Conservation (phyloP, 2,888 invertebrate genomes). For the Nasonovia ribisnigri region DNA sequence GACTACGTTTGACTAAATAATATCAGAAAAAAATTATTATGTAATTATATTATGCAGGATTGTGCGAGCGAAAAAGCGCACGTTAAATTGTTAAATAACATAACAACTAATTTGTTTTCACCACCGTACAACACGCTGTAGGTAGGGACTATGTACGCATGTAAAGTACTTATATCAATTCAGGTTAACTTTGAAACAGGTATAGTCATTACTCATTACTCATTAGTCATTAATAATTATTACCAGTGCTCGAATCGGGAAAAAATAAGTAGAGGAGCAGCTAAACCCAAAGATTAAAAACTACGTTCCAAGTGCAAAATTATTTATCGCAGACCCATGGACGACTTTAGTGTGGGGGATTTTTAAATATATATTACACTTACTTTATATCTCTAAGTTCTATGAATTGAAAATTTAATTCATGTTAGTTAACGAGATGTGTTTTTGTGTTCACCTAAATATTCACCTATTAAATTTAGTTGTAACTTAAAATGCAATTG, state of each 20-base stretch:
- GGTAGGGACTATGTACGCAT: background rate
- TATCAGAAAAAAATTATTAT: constrained; percentile 3
- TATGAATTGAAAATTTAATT: background rate
- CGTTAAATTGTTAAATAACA: constrained; percentile 5
- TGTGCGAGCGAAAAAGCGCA: background rate
- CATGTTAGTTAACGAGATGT: background rate
- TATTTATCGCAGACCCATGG: no score
- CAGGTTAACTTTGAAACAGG: background rate
- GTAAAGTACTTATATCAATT: background rate
- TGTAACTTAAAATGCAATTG: background rate
- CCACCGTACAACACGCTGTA: background rate
- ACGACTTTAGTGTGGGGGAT: no score
- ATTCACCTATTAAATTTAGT: background rate
- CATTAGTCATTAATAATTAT: background rate
- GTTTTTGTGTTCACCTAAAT: background rate
- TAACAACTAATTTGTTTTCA: background rate
- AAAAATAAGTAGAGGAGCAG: background rate
- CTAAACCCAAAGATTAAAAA: background rate
- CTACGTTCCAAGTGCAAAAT: no score
- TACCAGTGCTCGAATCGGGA: background rate
- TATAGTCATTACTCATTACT: background rate
- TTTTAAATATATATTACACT: background rate
- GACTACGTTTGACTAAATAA: background rate
- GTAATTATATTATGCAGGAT: background rate
- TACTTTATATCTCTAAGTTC: background rate